Percentiles rank a stretch among this genome's conserved stretches.
phyloP scores from a whole-genome alignment of 2,888 invertebrate species.

The Phrixothrix hirtus region DNA sequence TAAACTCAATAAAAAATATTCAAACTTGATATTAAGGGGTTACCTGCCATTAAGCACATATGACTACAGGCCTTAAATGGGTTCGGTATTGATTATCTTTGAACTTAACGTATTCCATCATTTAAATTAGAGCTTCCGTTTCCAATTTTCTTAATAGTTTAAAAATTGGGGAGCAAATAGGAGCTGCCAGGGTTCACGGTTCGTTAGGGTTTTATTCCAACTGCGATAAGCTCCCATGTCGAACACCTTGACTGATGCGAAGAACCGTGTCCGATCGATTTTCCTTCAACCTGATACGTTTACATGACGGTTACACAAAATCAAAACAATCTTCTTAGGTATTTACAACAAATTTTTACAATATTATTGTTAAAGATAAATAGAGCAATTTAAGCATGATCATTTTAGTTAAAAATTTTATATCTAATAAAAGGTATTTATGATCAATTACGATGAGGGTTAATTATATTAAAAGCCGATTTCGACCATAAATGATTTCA shows the following conservation, averaged over 20 bases:
- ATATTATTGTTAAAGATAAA: too few species aligned
- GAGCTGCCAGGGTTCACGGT: conserved; percentile 33
- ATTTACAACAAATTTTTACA: too few species aligned
- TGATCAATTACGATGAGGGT: too few species aligned
- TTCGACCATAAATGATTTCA: too few species aligned
- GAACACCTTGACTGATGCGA: conserved; percentile 36
- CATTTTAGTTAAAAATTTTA: too few species aligned
- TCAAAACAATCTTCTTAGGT: too few species aligned
- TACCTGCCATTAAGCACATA: too few species aligned
- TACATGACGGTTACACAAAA: conserved; percentile 19
- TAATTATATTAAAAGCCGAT: too few species aligned
- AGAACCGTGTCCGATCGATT: conserved; percentile 34
- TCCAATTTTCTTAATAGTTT: conserved; percentile 37
- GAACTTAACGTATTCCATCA: conserved; percentile 9
- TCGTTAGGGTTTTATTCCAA: conserved; percentile 36
- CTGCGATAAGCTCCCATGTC: conserved; percentile 36
- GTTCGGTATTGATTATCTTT: background rate
- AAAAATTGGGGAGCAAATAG: conserved; percentile 36
- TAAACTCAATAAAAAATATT: too few species aligned
- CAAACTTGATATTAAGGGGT: too few species aligned
- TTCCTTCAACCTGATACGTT: conserved; percentile 20
- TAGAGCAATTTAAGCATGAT: background rate
- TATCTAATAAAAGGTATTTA: too few species aligned
- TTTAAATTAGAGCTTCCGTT: conserved; percentile 27
- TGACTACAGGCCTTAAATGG: too few species aligned